Evolutionary conservation across 2,797 vertebrate genomes (phyloP).

Genomic region (Squalus acanthias): DNA sequence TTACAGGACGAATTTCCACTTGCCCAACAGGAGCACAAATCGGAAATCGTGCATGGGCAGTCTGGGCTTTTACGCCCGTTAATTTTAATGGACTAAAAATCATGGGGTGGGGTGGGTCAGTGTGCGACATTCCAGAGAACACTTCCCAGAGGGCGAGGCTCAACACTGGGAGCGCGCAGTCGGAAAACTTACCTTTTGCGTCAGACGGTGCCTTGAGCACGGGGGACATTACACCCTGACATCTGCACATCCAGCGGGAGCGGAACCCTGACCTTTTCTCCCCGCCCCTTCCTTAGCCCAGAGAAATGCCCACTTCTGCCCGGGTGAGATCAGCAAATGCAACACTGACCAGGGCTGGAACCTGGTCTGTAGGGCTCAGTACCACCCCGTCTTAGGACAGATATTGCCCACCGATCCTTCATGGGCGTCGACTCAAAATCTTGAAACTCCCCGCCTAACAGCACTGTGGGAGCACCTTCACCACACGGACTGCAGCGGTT

Average conservation of each 20-base stretch:
- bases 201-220: background rate
- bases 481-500: background rate
- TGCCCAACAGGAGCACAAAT: background rate
- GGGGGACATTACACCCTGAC: background rate
- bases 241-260: background rate
- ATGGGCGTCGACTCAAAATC: background rate
- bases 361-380: background rate
- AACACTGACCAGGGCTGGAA: background rate
- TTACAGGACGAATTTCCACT: background rate
- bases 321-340: background rate
- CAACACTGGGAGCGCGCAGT: background rate
- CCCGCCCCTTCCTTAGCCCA: background rate
- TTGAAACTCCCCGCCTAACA: background rate
- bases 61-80: background rate
- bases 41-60: background rate
- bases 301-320: background rate
- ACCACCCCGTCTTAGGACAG: background rate
- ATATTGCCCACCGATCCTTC: background rate
- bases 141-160: background rate
- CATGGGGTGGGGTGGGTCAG: background rate
- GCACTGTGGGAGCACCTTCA: background rate
- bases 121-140: background rate
- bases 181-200: background rate
- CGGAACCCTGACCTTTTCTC: background rate
- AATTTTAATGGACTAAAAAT: background rate